Evolutionary conservation across 1,140 invertebrate species (phyloP).

Genomic region (Zaprionus davidi): DNA sequence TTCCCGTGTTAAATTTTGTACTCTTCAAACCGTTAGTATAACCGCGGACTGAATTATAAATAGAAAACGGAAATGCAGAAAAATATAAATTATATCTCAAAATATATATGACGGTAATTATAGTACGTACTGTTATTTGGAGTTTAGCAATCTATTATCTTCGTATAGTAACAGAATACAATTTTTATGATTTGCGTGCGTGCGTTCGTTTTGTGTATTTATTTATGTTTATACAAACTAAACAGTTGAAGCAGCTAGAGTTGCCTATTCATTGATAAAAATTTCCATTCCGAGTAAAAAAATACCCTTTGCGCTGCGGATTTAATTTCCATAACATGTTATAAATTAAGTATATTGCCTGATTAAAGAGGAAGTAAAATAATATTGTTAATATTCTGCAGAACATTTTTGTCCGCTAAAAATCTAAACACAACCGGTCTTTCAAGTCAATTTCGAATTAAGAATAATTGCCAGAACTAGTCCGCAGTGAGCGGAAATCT

Average conservation of each 20-base stretch:
- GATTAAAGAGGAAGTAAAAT: background rate
- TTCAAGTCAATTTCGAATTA: background rate
- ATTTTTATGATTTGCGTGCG: slow-evolving; percentile 14
- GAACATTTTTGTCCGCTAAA: background rate
- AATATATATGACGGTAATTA: background rate
- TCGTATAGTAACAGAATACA: slow-evolving; percentile 11
- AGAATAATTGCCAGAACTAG: background rate
- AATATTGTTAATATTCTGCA: background rate
- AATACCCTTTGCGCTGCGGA: background rate
- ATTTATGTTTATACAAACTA: slow-evolving; percentile 21
- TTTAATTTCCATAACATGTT: background rate
- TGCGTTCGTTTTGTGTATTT: slow-evolving; percentile 19
- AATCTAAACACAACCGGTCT: too few species aligned
- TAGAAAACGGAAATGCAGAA: background rate
- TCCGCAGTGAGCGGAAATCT: background rate
- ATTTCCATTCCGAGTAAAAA: background rate
- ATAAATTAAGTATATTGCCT: background rate
- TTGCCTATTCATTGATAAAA: slow-evolving; percentile 6
- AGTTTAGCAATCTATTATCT: slow-evolving; percentile 5
- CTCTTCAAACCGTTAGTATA: background rate
- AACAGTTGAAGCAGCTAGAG: slow-evolving; percentile 6
- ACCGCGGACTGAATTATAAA: background rate
- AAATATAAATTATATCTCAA: background rate
- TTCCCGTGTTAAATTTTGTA: background rate
- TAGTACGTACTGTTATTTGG: background rate